A percentile compares a stretch with the other conserved stretches of the same genome.
Evolutionary conservation across 2,888 invertebrate species (phyloP).

Genomic region (Yponomeuta cagnagella): DNA sequence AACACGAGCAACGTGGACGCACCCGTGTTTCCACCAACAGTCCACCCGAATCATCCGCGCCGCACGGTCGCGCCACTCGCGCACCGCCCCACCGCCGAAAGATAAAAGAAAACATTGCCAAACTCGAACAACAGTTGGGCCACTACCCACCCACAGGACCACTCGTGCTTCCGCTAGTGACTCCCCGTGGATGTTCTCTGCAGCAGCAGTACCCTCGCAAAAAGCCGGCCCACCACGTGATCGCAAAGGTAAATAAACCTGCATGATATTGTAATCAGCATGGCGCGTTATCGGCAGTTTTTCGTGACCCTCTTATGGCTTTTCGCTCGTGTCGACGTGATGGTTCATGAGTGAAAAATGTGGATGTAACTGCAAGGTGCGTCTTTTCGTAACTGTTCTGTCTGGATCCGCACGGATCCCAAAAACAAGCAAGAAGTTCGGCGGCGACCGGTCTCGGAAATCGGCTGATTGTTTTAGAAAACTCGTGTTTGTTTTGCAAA

Average conservation of each 20-base stretch:
- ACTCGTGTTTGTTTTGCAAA: slow-evolving; percentile 1
- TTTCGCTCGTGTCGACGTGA: neutral
- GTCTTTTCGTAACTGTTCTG: neutral
- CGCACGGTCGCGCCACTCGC: slow-evolving; percentile 6
- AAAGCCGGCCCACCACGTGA: slow-evolving; percentile 19
- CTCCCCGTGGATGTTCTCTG: slow-evolving; percentile 11
- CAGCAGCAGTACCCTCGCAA: too few species aligned
- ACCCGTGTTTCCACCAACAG: neutral
- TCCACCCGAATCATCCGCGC: neutral
- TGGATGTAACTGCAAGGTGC: neutral
- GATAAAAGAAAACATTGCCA: slow-evolving; percentile 2
- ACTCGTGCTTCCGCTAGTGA: slow-evolving; percentile 17
- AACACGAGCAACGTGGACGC: neutral
- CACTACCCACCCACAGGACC: neutral
- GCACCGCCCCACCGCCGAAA: neutral
- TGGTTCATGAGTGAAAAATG: neutral
- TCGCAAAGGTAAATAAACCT: slow-evolving; percentile 28
- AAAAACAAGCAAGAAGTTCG: neutral
- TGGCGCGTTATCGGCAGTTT: slow-evolving; percentile 6
- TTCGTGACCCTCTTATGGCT: neutral
- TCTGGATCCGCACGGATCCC: neutral
- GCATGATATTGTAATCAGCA: slow-evolving; percentile 15
- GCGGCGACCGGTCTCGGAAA: neutral
- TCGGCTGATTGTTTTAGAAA: neutral
- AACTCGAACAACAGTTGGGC: neutral